phyloP scores from a whole-genome alignment of 2,113 vertebrate genomes.

The Cephalopholis sonnerati region DNA sequence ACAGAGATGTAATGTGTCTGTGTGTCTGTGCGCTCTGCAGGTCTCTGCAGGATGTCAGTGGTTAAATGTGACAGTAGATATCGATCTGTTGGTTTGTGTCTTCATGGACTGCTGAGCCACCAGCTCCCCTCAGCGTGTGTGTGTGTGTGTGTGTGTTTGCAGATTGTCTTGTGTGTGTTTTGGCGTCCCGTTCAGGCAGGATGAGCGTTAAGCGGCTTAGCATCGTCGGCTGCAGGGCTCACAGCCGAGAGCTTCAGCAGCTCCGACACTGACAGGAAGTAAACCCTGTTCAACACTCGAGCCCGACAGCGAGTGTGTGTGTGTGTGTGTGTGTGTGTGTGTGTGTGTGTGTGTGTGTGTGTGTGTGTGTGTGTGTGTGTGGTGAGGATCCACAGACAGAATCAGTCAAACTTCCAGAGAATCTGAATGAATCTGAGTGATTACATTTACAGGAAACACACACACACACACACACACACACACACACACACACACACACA shows the following conservation, averaged over 20 bases:
- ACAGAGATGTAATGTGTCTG: no score
- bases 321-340: constrained; percentile 16
- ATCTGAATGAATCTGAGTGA: constrained; percentile 17
- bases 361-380: neutral
- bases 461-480: constrained; percentile 10
- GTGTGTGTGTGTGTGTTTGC: constrained; percentile 4
- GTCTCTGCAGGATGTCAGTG: no score
- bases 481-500: neutral
- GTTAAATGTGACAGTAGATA: neutral
- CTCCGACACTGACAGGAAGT: constrained; percentile 29
- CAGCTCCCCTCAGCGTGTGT: neutral
- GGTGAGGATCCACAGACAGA: constrained; percentile 1
- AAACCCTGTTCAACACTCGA: constrained; percentile 1
- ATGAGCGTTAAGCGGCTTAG: constrained; percentile 53
- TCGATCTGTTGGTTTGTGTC: neutral
- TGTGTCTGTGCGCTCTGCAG: no score
- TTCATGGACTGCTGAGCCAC: neutral
- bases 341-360: constrained; percentile 26
- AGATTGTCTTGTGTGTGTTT: neutral
- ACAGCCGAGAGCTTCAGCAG: constrained; percentile 7
- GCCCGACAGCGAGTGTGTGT: neutral
- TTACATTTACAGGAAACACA: constrained; percentile 31
- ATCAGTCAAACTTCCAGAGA: constrained; percentile 11
- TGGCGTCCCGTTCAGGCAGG: neutral
- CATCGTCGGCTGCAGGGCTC: neutral